A percentile compares a stretch with the other conserved stretches of the same genome.
Evolutionary conservation across 2,797 vertebrate genomes (phyloP).

Genomic region (Danionella dracula): DNA sequence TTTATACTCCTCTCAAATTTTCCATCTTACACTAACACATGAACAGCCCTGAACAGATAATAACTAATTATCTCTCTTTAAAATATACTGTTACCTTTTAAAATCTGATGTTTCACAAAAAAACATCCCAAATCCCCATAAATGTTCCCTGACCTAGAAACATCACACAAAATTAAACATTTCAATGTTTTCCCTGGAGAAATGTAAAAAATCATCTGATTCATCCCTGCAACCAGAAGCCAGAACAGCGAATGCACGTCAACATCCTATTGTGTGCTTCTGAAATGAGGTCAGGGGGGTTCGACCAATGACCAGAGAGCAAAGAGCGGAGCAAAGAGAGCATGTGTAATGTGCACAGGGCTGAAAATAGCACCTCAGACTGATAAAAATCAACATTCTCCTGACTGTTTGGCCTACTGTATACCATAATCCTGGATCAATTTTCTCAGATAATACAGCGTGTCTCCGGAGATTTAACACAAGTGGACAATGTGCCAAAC

Average conservation of each 20-base stretch:
- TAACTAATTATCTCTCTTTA: no score
- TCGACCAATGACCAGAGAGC: neutral
- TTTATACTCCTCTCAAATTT: no score
- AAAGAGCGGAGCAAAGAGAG: slow-evolving; percentile 1
- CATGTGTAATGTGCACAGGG: slow-evolving; percentile 1
- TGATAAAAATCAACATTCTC: neutral
- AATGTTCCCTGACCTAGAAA: neutral
- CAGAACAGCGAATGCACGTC: neutral
- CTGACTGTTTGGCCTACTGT: neutral
- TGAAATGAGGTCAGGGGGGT: slow-evolving; percentile 42
- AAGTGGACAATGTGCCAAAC: neutral
- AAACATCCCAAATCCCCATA: neutral
- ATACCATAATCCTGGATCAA: slow-evolving; percentile 6
- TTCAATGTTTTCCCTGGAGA: neutral
- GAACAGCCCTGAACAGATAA: no score
- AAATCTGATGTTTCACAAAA: neutral
- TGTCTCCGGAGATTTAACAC: neutral
- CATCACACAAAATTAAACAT: neutral
- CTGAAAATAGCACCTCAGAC: slow-evolving; percentile 5
- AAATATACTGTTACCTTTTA: no score
- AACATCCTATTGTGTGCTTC: neutral
- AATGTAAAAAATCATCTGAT: neutral
- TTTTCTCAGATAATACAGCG: neutral
- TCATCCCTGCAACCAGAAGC: neutral
- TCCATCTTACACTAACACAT: no score